phyloP scores from a whole-genome alignment of 1,140 invertebrate species.

The Aplysia californica region DNA sequence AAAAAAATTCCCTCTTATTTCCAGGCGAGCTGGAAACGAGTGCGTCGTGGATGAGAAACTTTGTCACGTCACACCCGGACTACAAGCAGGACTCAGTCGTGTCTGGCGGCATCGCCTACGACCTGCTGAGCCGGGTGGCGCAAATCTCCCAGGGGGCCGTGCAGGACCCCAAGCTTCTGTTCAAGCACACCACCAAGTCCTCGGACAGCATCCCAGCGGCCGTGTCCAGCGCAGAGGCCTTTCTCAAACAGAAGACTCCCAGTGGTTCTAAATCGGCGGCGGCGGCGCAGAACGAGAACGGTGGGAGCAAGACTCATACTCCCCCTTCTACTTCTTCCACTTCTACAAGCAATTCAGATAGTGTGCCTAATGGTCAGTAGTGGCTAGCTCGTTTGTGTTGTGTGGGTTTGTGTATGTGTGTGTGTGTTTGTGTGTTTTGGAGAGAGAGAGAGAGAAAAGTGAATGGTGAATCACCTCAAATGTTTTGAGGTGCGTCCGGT shows the following conservation, averaged over 20 bases:
- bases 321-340: not conserved
- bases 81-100: conserved; percentile 94
- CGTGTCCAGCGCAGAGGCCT: conserved; percentile 45
- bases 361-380: too few relatives aligned
- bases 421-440: too few relatives aligned
- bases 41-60: conserved; percentile 87
- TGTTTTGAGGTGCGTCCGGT: too few relatives aligned
- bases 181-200: conserved; percentile 38
- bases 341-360: conserved; percentile 8
- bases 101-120: conserved; percentile 91
- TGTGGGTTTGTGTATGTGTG: too few relatives aligned
- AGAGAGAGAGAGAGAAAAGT: too few relatives aligned
- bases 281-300: not conserved
- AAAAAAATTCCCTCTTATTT: conserved; percentile 12
- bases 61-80: conserved; percentile 87
- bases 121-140: conserved; percentile 79
- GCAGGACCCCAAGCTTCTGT: conserved; percentile 35
- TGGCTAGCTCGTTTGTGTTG: too few relatives aligned
- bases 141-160: conserved; percentile 36
- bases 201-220: conserved; percentile 49
- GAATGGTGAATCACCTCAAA: too few relatives aligned
- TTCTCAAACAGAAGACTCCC: conserved; percentile 46
- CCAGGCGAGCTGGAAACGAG: conserved; percentile 62
- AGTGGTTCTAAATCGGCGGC: too few relatives aligned
- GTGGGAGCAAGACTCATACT: not conserved